Percentiles rank a stretch among this genome's conserved stretches.
Conservation (phyloP, 2,797 vertebrate genomes). For the Pangasius macronema region DNA sequence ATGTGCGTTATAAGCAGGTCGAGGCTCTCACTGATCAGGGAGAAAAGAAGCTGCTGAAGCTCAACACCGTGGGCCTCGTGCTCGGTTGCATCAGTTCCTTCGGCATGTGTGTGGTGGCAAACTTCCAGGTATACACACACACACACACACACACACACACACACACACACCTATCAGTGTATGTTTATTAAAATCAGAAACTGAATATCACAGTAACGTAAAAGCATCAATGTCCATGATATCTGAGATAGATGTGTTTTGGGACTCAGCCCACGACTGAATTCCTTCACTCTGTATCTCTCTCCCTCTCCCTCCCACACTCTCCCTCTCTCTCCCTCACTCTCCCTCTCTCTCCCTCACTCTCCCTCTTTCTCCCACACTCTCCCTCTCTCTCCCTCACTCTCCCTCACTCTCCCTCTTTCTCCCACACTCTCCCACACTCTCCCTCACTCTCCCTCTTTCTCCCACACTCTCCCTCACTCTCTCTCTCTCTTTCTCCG, state of each 20-base stretch:
- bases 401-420: too few relatives aligned
- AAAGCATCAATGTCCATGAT: neutral
- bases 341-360: neutral
- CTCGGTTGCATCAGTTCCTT: constrained; percentile 85
- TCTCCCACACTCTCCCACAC: too few relatives aligned
- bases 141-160: neutral
- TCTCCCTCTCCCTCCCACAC: too few relatives aligned
- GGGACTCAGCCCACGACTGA: neutral
- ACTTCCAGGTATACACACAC: constrained; percentile 70
- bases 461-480: too few relatives aligned
- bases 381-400: too few relatives aligned
- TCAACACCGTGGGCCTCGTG: constrained; percentile 76
- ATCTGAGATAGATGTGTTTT: neutral
- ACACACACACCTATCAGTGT: neutral
- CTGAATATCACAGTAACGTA: neutral
- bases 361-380: neutral
- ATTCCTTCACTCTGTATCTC: too few relatives aligned
- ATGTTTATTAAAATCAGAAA: too few relatives aligned
- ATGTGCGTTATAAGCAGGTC: constrained; percentile 91
- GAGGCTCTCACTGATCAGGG: constrained; percentile 71
- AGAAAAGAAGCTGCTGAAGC: constrained; percentile 59
- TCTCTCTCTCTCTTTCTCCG: too few relatives aligned
- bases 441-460: neutral
- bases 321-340: neutral
- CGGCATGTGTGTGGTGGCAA: constrained; percentile 89